These are phyloP conservation scores for Phymatocera aterrima DNA, from an alignment of 2,888 invertebrate genomes.

Conservation along the genomic window DNA sequence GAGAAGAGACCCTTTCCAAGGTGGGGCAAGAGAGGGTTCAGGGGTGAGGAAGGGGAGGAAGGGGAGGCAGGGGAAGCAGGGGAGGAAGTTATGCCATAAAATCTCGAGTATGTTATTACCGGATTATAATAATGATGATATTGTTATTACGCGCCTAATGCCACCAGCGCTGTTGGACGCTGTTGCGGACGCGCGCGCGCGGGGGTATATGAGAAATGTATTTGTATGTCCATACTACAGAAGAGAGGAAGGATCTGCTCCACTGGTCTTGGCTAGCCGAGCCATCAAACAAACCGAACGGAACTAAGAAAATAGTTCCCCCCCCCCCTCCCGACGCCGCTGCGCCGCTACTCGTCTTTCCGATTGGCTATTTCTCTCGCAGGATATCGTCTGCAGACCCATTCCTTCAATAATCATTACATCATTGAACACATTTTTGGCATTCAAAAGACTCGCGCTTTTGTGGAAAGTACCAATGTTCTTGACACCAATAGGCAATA, in stretches of 20 bases:
- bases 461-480: too few relatives aligned
- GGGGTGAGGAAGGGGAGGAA: conserved; percentile 46
- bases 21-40: conserved; percentile 24
- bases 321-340: conserved; percentile 20
- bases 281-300: conserved; percentile 48
- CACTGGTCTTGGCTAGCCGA: conserved; percentile 27
- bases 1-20: conserved; percentile 37
- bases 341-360: conserved; percentile 53
- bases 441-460: too few relatives aligned
- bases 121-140: conserved; percentile 67
- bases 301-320: conserved; percentile 34
- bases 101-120: conserved; percentile 65
- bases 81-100: conserved; percentile 53
- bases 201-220: conserved; percentile 7
- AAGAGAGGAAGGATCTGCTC: conserved; percentile 45
- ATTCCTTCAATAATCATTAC: too few relatives aligned
- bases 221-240: too few relatives aligned
- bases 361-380: conserved; percentile 58
- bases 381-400: not conserved
- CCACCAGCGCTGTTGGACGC: conserved; percentile 48
- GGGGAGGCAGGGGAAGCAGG: conserved; percentile 24
- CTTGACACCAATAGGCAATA: too few relatives aligned
- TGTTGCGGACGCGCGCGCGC: too few relatives aligned
- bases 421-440: too few relatives aligned
- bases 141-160: conserved; percentile 66